Percentiles rank a stretch among this genome's conserved stretches.
Conservation (phyloP, 2,113 vertebrate species). For the Perca schrenkii region DNA sequence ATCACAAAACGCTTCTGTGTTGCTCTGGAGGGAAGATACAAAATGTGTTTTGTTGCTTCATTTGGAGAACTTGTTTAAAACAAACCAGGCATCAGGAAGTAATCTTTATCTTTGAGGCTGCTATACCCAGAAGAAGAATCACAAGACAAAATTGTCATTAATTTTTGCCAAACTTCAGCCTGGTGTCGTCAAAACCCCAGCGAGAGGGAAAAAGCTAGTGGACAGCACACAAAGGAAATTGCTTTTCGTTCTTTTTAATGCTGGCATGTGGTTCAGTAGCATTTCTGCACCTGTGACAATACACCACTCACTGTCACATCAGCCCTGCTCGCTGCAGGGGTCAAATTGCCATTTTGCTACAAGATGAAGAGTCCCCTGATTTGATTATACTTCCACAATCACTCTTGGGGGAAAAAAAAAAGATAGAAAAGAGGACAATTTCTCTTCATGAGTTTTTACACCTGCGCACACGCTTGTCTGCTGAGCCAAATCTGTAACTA, state of each 20-base stretch:
- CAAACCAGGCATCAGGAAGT: not conserved
- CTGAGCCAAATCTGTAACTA: slow-evolving; percentile 11
- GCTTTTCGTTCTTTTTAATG: slow-evolving; percentile 78
- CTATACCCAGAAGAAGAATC: not conserved
- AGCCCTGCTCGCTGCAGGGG: slow-evolving; percentile 71
- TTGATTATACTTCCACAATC: slow-evolving; percentile 77
- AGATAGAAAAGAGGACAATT: slow-evolving; percentile 58
- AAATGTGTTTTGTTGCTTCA: not conserved
- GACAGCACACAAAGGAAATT: slow-evolving; percentile 79
- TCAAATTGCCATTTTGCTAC: slow-evolving; percentile 81
- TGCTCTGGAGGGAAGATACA: not conserved
- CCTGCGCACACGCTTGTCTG: slow-evolving; percentile 57
- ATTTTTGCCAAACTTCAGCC: slow-evolving; percentile 55
- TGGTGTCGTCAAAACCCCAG: slow-evolving; percentile 42
- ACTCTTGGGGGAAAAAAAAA: slow-evolving; percentile 27
- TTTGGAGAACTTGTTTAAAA: not conserved
- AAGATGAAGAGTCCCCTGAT: slow-evolving; percentile 70
- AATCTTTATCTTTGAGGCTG: slow-evolving; percentile 2
- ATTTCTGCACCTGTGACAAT: slow-evolving; percentile 80
- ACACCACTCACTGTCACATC: slow-evolving; percentile 62
- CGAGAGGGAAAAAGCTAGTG: slow-evolving; percentile 28
- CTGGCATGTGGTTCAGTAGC: slow-evolving; percentile 66
- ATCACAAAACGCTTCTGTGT: not conserved
- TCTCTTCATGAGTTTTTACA: slow-evolving; percentile 67
- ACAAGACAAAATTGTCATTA: slow-evolving; percentile 36